Conservation (phyloP, 2,888 invertebrate genomes). For the Aquatica leii region DNA sequence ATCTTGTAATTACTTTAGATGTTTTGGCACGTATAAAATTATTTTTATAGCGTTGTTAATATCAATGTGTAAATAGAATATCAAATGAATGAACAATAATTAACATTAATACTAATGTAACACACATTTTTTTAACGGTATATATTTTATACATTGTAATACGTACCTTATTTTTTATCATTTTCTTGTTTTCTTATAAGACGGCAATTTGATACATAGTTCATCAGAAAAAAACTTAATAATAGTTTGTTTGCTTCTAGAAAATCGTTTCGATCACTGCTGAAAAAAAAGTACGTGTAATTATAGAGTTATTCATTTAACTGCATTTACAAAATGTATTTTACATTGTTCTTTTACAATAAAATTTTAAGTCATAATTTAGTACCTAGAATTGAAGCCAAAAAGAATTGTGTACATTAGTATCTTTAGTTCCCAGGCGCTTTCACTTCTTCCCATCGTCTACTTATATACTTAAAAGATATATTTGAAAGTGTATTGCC, state of each 20-base stretch:
- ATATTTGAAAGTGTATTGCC: conserved; percentile 7
- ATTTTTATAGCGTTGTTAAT: too few relatives aligned
- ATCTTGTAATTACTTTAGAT: too few relatives aligned
- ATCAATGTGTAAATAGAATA: too few relatives aligned
- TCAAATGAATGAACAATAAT: too few relatives aligned
- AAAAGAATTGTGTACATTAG: background rate
- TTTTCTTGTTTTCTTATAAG: too few relatives aligned
- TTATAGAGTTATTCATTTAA: background rate
- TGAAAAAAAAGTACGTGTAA: background rate
- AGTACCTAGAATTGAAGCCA: background rate
- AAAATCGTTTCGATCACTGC: background rate
- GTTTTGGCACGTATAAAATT: too few relatives aligned
- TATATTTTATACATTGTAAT: too few relatives aligned
- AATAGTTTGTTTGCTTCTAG: too few relatives aligned
- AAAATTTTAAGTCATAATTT: conserved; percentile 7
- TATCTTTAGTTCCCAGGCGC: conserved; percentile 21
- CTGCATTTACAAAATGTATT: background rate
- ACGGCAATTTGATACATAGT: too few relatives aligned
- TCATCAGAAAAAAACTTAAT: background rate
- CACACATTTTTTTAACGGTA: too few relatives aligned
- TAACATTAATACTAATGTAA: too few relatives aligned
- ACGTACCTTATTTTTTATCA: too few relatives aligned
- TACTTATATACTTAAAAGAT: conserved; percentile 10
- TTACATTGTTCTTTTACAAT: background rate
- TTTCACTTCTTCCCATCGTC: conserved; percentile 26